Evolutionary conservation across 2,113 vertebrate species (phyloP).

Genomic region (Oophaga pumilio): DNA sequence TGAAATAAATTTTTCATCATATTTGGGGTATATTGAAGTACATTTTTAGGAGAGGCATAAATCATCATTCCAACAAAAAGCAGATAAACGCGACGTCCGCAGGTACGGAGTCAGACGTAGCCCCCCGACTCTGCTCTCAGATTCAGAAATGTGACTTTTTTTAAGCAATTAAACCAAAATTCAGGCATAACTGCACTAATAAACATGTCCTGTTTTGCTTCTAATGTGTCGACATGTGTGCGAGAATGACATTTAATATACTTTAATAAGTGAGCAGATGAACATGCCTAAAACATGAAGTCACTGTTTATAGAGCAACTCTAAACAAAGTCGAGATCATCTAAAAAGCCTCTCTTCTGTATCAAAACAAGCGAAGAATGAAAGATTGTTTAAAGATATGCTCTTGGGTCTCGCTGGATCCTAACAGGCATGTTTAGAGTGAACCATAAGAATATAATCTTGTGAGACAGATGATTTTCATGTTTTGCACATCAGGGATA

Average conservation of each 20-base stretch:
- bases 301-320: constrained; percentile 37
- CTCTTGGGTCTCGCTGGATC: constrained; percentile 27
- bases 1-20: constrained; percentile 1
- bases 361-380: constrained; percentile 39
- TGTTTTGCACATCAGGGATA: background rate
- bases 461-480: background rate
- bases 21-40: background rate
- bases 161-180: background rate
- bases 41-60: constrained; percentile 6
- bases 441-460: constrained; percentile 23
- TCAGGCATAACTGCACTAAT: background rate
- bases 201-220: constrained; percentile 15
- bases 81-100: background rate
- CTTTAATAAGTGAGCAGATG: constrained; percentile 49
- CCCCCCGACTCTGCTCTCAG: background rate
- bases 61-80: background rate
- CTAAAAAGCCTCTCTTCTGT: constrained; percentile 34
- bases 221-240: constrained; percentile 11
- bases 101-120: background rate
- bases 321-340: constrained; percentile 41
- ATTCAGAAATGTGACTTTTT: background rate
- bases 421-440: constrained; percentile 29
- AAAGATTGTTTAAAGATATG: constrained; percentile 50
- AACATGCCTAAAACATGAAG: constrained; percentile 48
- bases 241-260: constrained; percentile 38